These are phyloP conservation scores for Actinia equina DNA, from an alignment of 64 coral and sea anemone genomes.

Conservation along the genomic window DNA sequence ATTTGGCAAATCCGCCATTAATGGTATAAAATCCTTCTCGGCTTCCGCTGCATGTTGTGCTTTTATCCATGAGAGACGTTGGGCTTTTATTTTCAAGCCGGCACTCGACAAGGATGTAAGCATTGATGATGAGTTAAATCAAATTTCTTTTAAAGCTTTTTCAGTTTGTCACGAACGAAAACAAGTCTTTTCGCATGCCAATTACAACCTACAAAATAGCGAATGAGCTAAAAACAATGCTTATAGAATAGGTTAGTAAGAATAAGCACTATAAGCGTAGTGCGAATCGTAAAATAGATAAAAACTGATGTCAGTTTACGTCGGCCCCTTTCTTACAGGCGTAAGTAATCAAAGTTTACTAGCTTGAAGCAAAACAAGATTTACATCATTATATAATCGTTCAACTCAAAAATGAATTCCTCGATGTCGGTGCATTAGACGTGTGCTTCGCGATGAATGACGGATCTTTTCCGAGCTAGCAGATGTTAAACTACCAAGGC, in stretches of 20 bases:
- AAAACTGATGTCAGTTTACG: background rate
- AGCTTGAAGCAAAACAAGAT: background rate
- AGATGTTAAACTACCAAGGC: background rate
- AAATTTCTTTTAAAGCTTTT: background rate
- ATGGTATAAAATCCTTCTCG: background rate
- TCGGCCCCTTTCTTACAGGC: background rate
- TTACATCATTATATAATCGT: background rate
- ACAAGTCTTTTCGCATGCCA: background rate
- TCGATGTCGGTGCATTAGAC: background rate
- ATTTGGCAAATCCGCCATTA: conserved; percentile 25
- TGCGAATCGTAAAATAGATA: background rate
- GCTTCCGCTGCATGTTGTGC: background rate
- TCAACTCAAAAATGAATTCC: background rate
- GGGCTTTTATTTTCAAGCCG: conserved; percentile 9
- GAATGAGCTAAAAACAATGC: background rate
- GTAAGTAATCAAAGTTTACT: background rate
- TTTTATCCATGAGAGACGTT: background rate
- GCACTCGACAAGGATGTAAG: background rate
- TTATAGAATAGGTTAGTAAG: too few relatives aligned
- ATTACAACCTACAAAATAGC: background rate
- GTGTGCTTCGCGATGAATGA: background rate
- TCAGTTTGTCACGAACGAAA: background rate
- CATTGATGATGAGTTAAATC: conserved; percentile 7
- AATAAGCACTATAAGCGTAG: too few relatives aligned
- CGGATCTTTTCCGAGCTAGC: background rate